These are phyloP conservation scores for Lucifuga dentata DNA, from an alignment of 2,113 vertebrate species.

Conservation along the genomic window DNA sequence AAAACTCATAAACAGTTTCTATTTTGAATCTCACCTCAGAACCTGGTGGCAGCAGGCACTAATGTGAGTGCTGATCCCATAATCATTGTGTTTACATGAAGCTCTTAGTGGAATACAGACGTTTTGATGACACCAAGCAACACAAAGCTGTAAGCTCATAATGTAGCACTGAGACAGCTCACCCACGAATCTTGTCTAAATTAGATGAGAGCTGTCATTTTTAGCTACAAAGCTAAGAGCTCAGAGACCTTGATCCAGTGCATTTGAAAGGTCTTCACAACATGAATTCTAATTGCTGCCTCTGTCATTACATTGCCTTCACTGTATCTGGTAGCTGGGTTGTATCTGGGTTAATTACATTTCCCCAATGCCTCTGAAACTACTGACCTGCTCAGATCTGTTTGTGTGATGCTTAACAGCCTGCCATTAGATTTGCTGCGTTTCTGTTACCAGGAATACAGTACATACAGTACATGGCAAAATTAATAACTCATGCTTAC, in stretches of 20 bases:
- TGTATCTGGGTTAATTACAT: slow-evolving; percentile 64
- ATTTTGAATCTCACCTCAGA: slow-evolving; percentile 34
- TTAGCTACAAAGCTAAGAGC: slow-evolving; percentile 46
- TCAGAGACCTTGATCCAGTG: slow-evolving; percentile 45
- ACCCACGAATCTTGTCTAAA: slow-evolving; percentile 59
- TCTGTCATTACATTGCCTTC: slow-evolving; percentile 50
- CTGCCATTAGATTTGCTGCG: neutral
- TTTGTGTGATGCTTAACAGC: slow-evolving; percentile 23
- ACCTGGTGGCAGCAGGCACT: slow-evolving; percentile 35
- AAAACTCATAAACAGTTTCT: slow-evolving; percentile 21
- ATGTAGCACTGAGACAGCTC: slow-evolving; percentile 43
- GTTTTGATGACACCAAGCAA: slow-evolving; percentile 58
- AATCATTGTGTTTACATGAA: slow-evolving; percentile 61
- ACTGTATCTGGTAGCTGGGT: slow-evolving; percentile 43
- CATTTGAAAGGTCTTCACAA: slow-evolving; percentile 43
- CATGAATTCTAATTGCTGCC: slow-evolving; percentile 52
- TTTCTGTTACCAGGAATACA: neutral
- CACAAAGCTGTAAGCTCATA: slow-evolving; percentile 39
- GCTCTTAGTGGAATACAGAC: slow-evolving; percentile 44
- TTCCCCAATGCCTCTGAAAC: slow-evolving; percentile 46
- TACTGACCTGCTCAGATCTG: neutral
- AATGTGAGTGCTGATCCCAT: slow-evolving; percentile 51
- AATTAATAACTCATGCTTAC: neutral
- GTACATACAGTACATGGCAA: neutral
- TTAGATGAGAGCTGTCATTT: slow-evolving; percentile 62